Evolutionary conservation across 2,888 invertebrate genomes (phyloP).

Genomic region (Eupithecia exiguata): DNA sequence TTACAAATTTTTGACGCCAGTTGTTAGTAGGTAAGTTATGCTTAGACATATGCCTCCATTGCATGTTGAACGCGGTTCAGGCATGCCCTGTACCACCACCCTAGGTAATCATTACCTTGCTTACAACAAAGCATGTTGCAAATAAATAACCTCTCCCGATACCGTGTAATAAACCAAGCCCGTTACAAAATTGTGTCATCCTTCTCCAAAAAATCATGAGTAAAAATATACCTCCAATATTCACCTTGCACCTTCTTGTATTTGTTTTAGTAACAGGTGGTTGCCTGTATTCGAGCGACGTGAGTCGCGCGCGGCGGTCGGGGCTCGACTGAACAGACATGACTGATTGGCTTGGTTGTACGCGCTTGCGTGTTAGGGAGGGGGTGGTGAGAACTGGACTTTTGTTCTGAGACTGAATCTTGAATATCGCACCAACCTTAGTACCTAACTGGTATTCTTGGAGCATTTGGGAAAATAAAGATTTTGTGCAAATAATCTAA

Average conservation of each 20-base stretch:
- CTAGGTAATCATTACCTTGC: neutral
- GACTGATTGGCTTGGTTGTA: slow-evolving; percentile 2
- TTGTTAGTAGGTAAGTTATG: no score
- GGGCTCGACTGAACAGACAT: slow-evolving; percentile 12
- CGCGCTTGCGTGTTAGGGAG: slow-evolving; percentile 27
- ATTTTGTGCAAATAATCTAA: no score
- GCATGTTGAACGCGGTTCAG: no score
- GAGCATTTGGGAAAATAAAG: no score
- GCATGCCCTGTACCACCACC: no score
- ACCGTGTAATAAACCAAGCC: neutral
- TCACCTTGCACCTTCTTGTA: slow-evolving; percentile 35
- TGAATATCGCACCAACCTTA: no score
- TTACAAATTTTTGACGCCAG: no score
- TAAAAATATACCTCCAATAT: slow-evolving; percentile 8
- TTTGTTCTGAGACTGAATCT: neutral
- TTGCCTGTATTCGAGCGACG: slow-evolving; percentile 6
- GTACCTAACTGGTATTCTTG: no score
- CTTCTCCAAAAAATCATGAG: neutral
- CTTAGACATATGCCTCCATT: no score
- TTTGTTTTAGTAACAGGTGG: slow-evolving; percentile 34
- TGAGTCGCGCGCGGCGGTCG: slow-evolving; percentile 27
- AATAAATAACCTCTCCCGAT: neutral
- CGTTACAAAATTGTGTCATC: neutral
- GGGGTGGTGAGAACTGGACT: slow-evolving; percentile 3
- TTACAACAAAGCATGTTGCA: neutral